phyloP scores from a whole-genome alignment of 1,140 invertebrate species.

The Bombus turneri region DNA sequence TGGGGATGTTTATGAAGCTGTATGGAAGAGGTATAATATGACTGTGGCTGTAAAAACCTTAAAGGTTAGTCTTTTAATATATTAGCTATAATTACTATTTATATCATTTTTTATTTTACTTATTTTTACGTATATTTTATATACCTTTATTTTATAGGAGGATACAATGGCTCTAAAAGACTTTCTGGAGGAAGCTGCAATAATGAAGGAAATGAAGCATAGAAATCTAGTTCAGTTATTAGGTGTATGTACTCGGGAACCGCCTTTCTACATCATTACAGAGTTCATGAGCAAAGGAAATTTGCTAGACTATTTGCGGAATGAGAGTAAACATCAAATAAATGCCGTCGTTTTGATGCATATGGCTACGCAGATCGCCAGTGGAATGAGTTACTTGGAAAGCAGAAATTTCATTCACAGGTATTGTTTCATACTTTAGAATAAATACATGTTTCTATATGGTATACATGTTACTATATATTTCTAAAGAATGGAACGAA shows the following conservation, averaged over 20 bases:
- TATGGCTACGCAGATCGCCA: conserved; percentile 99
- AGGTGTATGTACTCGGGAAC: conserved; percentile 97
- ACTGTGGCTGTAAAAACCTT: conserved; percentile 99
- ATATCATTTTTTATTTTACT: background rate
- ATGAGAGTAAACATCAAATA: conserved; percentile 93
- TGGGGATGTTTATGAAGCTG: conserved; percentile 99
- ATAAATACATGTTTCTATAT: conserved; percentile 8
- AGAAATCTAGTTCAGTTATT: conserved; percentile 98
- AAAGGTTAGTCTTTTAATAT: conserved; percentile 85
- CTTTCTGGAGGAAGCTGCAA: conserved; percentile 98
- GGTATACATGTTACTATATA: background rate
- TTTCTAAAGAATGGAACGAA: conserved; percentile 8
- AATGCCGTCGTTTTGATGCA: conserved; percentile 98
- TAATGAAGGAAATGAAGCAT: conserved; percentile 99
- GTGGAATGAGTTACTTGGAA: conserved; percentile 99
- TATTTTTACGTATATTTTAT: conserved; percentile 4
- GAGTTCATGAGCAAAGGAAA: conserved; percentile 99
- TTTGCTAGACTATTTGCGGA: conserved; percentile 96
- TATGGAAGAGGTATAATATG: conserved; percentile 98
- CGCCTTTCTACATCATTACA: conserved; percentile 99
- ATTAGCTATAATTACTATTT: background rate
- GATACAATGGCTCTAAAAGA: conserved; percentile 99
- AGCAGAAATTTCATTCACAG: conserved; percentile 97
- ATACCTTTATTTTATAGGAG: conserved; percentile 85
- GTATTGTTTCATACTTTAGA: conserved; percentile 78